Evolutionary conservation across 2,888 invertebrate species (phyloP).

Genomic region (Pachycephus smyrnensis): DNA sequence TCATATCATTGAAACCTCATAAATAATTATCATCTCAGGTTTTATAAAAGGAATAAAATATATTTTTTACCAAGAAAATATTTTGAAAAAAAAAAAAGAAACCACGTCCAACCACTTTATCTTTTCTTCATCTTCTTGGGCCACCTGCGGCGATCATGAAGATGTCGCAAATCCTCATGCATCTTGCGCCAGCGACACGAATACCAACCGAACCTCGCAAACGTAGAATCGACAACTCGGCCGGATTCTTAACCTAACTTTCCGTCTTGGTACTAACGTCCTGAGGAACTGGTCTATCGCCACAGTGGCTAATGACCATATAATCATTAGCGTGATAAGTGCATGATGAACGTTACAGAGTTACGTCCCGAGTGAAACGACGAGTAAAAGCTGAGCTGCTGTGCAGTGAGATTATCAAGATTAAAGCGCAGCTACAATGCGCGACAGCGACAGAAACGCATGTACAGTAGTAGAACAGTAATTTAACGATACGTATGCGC

Average conservation of each 20-base stretch:
- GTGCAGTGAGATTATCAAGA: neutral
- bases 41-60: neutral
- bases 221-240: neutral
- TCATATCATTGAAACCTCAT: neutral
- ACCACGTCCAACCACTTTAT: neutral
- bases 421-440: neutral
- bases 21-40: neutral
- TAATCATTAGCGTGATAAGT: neutral
- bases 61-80: neutral
- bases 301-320: neutral
- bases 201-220: constrained; percentile 2
- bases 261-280: neutral
- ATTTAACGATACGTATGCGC: neutral
- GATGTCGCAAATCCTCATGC: neutral
- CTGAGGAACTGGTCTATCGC: neutral
- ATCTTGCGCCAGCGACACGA: neutral
- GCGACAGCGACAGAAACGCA: neutral
- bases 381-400: neutral
- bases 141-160: neutral
- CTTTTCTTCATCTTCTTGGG: neutral
- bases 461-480: neutral
- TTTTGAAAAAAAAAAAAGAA: neutral
- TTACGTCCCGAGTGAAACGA: neutral
- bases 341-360: neutral
- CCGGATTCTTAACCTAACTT: neutral